phyloP scores from a whole-genome alignment of 2,113 vertebrate species.

The Seriola aureovittata region DNA sequence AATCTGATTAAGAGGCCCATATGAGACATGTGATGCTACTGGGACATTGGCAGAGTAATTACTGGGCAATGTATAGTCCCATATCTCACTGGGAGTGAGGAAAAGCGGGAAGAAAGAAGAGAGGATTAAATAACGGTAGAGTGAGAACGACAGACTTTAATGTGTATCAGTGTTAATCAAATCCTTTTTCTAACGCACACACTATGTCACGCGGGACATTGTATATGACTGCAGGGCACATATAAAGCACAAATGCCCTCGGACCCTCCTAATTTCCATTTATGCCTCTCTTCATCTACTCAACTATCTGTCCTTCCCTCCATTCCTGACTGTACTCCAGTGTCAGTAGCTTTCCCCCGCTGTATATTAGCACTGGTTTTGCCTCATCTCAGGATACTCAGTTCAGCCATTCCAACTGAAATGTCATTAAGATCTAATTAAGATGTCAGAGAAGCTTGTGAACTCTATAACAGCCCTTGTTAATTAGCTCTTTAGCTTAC shows the following conservation, averaged over 20 bases:
- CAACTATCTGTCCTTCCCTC: neutral
- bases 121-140: slow-evolving; percentile 13
- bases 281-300: slow-evolving; percentile 29
- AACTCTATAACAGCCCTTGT: slow-evolving; percentile 75
- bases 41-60: slow-evolving; percentile 73
- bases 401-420: slow-evolving; percentile 73
- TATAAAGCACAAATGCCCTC: slow-evolving; percentile 18
- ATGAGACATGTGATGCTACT: slow-evolving; percentile 59
- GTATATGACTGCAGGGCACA: neutral
- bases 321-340: neutral
- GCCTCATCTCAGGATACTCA: slow-evolving; percentile 59
- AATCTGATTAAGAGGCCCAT: slow-evolving; percentile 71
- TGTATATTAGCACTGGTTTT: slow-evolving; percentile 51
- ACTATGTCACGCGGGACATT: slow-evolving; percentile 32
- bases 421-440: slow-evolving; percentile 89
- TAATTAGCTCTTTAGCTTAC: slow-evolving; percentile 82
- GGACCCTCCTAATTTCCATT: slow-evolving; percentile 19
- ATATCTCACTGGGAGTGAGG: slow-evolving; percentile 42
- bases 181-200: slow-evolving; percentile 43
- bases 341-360: slow-evolving; percentile 5
- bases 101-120: slow-evolving; percentile 20
- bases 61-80: slow-evolving; percentile 57
- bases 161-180: slow-evolving; percentile 50
- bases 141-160: slow-evolving; percentile 35
- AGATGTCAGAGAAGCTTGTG: slow-evolving; percentile 82